Evolutionary conservation across 2,113 vertebrate species (phyloP), one percentile per base, ranked within the genome.

Genomic region (Isichthys henryi): DNA sequence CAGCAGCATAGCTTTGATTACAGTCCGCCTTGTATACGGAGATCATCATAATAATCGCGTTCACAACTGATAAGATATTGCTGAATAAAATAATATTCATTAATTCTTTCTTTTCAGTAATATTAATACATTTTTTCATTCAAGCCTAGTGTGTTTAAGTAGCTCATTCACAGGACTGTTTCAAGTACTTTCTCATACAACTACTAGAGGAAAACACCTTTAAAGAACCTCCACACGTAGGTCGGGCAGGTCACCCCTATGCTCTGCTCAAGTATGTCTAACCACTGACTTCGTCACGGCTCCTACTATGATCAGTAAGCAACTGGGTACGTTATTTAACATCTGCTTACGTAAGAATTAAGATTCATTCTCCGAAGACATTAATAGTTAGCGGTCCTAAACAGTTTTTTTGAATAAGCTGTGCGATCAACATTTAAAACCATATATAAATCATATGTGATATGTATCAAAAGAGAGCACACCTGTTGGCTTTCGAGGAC

Each of bases 391-490:
- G 46, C 82, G 1, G 21, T 48, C 80, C 9, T 83, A 45, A 43
- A 19, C 19, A 45, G 3, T 5, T 48, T 84, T 84, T n/a, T 23
- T n/a, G 0, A 70, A 10, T 84, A 84, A 84, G 43, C 7, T 48
- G 39, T 1, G 45, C 39, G 80, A 3, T 84, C 21, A 84, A 21
- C 17, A 46, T 48, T n/a, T n/a, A 48, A 84, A 48, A 46, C 77
- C n/a, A 43, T 82, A 82, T 82, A 39, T 9, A 82, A 82, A 82
- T 19, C 45, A 48, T 46, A 98, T 99, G 94, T 97, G 96, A 91
- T 98, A 99, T 94, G 98, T 99, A 94, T 97, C 98, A 88, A 99
- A 17, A 82, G 96, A 87, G 39, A 88, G 35, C 35, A 66, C 52
- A 88, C 87, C 53, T 88, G 87, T 88, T 88, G 87, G 35, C 27